Base-by-base conservation (phyloP, 2,888 invertebrate genomes). In the Autographa gamma region DNA sequence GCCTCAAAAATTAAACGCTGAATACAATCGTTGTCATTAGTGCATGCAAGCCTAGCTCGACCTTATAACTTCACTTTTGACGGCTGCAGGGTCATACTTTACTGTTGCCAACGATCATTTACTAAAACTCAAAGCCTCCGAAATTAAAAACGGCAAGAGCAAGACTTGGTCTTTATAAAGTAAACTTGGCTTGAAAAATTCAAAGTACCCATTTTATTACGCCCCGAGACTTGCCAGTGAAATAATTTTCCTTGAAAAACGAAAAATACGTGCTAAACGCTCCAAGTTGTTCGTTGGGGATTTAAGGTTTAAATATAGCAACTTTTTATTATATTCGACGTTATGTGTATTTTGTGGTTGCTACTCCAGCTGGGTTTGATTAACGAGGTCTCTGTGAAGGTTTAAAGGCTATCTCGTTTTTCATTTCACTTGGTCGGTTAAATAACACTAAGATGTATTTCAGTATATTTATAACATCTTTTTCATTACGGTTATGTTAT, bases 131-230 rank as follows among this genome's bases (percentile, higher is more conserved):
- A 69, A 69, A 64, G 32, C 60, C 38, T 66, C 56, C 19, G 19
- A 70, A 70, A 70, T 70, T 70, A 62, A 56, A 61, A 66, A 58
- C 25, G 62, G 25, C 60, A 54, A 58, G 60, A 60, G 63, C 13
- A 60, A 64, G 64, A 60, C 60, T 48, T 41, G 60, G 48, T 19
- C 59, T 60, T 25, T 67, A 48, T 67, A 52, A 32, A 59, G 61
- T 41, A 69, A 66, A 66, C 63, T 73, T 66, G 59, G 60, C 56
- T 60, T 63, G 63, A 64, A 66, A 69, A 66, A 69, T 60, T 66
- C 19, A 31, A 62, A 69, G 63, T 58, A 56, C 58, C 58, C 63
- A 48, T 73, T 73, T 73, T 66, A 66, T 73, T 69, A 66, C 66
- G 52, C 32, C 31, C 59, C 54, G 34, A 52, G 66, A 58, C 31